Base-by-base conservation (phyloP, 2,888 invertebrate genomes). In the Itoplectis maculator region DNA sequence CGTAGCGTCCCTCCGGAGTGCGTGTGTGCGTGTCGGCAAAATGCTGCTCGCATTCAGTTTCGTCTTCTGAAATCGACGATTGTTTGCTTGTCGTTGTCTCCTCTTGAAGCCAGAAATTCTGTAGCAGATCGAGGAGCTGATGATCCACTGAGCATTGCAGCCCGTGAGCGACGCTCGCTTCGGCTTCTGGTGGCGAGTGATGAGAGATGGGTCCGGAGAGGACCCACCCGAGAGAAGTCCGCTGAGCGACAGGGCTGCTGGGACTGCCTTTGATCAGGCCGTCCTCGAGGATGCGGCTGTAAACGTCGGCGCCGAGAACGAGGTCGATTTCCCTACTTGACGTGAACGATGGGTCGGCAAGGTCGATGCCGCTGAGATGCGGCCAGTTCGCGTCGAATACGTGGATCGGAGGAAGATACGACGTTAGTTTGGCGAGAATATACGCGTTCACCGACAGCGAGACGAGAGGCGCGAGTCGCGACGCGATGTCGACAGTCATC, bases 221-320 rank as follows among this genome's bases (percentile, higher is more conserved):
- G 23, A 79, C 68, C 83, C 81, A 83, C 40, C 81, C 83, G 11
- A 81, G 45, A 37, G 65, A 2, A 7, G 81, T 83, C 18, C 45
- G 35, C 35, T 81, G 77, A 15, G 77, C 83, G 18, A 77, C 51
- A 29, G 80, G 80, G 5, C 49, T 68, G 15, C 54, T 76, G n/a
- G 40, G 9, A n/a, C 40, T 23, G 61, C 73, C 80, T 40, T 49
- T 80, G 9, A 76, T 65, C n/a, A 80, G 49, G 11, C 77, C 80
- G 15, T 65, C 11, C 13, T 51, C 45, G 61, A 83, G 61, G 45
- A 80, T 61, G 29, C 68, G 40, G 54, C 61, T 23, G 23, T 83
- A 80, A n/a, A 70, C 70, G 15, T 82, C 79, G n/a, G 79, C 79
- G 42, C 82, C 75, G 13, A 79, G 69, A 13, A 82, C 69, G 51